These are phyloP conservation scores for Herminia tarsipennalis DNA, from an alignment of 2,888 invertebrate species.

Conservation along the genomic window DNA sequence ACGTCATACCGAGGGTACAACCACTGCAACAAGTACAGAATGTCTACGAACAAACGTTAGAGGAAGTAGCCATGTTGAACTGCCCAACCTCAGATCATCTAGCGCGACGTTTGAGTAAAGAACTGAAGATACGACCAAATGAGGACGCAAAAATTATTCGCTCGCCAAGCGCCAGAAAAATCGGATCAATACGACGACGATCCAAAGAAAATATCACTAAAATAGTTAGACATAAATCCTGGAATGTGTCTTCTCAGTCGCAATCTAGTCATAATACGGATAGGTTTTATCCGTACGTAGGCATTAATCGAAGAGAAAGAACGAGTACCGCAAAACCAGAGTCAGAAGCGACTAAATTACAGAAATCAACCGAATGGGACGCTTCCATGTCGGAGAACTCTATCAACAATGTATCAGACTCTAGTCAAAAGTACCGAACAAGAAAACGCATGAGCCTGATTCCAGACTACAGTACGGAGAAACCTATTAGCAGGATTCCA, in stretches of 20 bases:
- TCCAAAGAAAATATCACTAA: slow-evolving; percentile 88
- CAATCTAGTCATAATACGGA: slow-evolving; percentile 71
- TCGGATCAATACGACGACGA: slow-evolving; percentile 89
- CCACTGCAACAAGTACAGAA: slow-evolving; percentile 88
- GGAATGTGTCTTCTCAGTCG: slow-evolving; percentile 84
- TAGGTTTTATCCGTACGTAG: slow-evolving; percentile 83
- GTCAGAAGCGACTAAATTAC: slow-evolving; percentile 50
- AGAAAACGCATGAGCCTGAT: slow-evolving; percentile 70
- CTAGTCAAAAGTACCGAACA: slow-evolving; percentile 66
- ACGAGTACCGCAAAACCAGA: slow-evolving; percentile 66
- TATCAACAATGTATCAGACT: slow-evolving; percentile 56
- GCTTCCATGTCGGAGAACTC: slow-evolving; percentile 62
- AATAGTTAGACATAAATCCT: slow-evolving; percentile 87
- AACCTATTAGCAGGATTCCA: slow-evolving; percentile 63
- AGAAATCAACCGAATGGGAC: slow-evolving; percentile 61
- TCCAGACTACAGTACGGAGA: slow-evolving; percentile 65
- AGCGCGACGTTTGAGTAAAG: slow-evolving; percentile 89
- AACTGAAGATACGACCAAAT: slow-evolving; percentile 90
- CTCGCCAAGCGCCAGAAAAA: slow-evolving; percentile 93
- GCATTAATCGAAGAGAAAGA: slow-evolving; percentile 78
- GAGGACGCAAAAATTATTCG: slow-evolving; percentile 89
- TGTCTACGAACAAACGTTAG: slow-evolving; percentile 90
- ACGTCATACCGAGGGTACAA: slow-evolving; percentile 77
- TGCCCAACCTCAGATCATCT: slow-evolving; percentile 89
- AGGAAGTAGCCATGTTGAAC: slow-evolving; percentile 87